Base-by-base conservation (phyloP, 53 echinoderm and acorn worm species). In the Arbacia lixula region DNA sequence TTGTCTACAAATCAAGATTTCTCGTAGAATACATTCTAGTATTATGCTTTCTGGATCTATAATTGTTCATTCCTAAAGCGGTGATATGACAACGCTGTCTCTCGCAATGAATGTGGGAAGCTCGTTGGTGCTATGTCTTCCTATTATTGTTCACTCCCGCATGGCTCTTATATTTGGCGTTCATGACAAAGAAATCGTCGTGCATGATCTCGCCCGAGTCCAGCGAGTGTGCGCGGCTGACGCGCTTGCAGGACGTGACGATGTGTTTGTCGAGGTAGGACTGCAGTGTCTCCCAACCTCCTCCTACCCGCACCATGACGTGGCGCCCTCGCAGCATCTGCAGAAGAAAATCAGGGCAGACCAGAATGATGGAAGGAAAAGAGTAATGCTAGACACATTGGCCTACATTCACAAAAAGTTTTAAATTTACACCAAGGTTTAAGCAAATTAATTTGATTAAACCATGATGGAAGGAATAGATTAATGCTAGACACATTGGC, bases 271-370 rank as follows among this genome's bases (percentile, higher is more conserved):
- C 51, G 12, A 99, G 87, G 58, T 85, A 99, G 38, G 91, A 92
- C 50, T 94, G 89, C 37, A 99, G 46, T 12, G 99, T 99, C 55
- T 99, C 99, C 99, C 99, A 99, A 55, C 99, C 99, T 0, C 99
- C 99, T 20, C 99, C 99, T 0, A 99, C 94, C 16, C 99, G 86
- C 1, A 99, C 99, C 99, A 99, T 99, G 19, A 99, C 92, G 46
- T 99, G 99, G 21, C 89, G 82, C 3, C 99, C 99, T 81, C 92
- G 57, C 54, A 99, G 56, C 99, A 99, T 99, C 99, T 94, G 69
- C 3, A 24, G 20, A 17, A 20, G 22, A 12, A 57, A 57, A 30
- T n/a, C n/a, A n/a, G n/a, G n/a, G n/a, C n/a, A n/a, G n/a, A n/a
- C n/a, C 4, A 38, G 16, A 50, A n/a, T n/a, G 24, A 1, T 67